Base-by-base conservation (phyloP, 2,888 invertebrate species). In the Drosophila hamatofila region DNA sequence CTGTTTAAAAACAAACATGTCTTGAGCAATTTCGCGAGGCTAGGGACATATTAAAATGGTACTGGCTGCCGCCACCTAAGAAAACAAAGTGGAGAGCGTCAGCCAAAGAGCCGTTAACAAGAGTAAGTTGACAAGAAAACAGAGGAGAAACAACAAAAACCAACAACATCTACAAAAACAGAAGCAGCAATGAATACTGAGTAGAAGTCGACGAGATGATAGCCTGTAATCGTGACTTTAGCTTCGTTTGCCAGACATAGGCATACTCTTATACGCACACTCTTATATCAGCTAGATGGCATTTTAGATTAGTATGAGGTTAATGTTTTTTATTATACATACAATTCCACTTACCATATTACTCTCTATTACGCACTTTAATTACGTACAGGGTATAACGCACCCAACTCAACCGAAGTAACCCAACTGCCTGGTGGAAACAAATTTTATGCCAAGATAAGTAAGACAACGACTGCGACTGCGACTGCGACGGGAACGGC, bases 401-500 rank as follows among this genome's bases (percentile, higher is more conserved):
- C 54, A 39, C 56, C 46, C 44, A 48, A 69, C 75, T 57, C 23
- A 75, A 70, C 51, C 56, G 42, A 51, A 70, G 68, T 62, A 60
- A 70, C 58, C 52, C 55, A 42, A 76, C 80, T 75, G 73, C 72
- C 71, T 76, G 58, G 79, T 83, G 80, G 78, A 88, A 90, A 86
- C 90, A 90, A 90, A 90, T 90, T 90, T 90, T 85, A 90, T 86
- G 88, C 89, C 83, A 90, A 88, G 89, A 90, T 90, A 90, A 88
- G 88, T 83, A 75, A 86, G 86, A 84, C 75, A 70, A 76, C 72
- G 68, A 71, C 73, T 67, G 41, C 41, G 55, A 41, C 41, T 16
- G 41, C 78, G 72, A 78, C 67, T 25, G 59, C 57, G 49, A 71
- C 69, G 42, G 61, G 55, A 55, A 71, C 67, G 46, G 61, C 48